phyloP scores from a whole-genome alignment of 1,140 invertebrate genomes.

The Polypedilum pembai region DNA sequence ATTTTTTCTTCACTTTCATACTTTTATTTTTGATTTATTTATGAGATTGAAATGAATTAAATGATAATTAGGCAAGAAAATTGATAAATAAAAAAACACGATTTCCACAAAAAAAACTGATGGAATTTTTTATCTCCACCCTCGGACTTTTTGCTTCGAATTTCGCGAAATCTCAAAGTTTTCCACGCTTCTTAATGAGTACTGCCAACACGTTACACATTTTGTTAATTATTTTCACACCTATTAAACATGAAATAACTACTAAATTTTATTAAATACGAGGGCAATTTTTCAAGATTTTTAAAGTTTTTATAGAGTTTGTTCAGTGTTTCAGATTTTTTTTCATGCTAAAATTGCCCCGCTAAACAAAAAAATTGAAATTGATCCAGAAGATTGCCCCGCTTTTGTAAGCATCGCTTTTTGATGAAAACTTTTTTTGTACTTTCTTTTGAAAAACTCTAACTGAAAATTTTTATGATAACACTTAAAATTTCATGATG shows the following conservation, averaged over 20 bases:
- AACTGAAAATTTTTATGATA: too few species aligned
- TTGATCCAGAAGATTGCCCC: too few species aligned
- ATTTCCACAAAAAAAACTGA: constrained; percentile 15
- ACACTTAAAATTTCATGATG: too few species aligned
- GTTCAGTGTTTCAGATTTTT: constrained; percentile 12
- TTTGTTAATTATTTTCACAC: not conserved
- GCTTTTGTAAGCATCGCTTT: too few species aligned
- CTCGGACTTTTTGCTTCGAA: not conserved
- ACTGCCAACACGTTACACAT: not conserved
- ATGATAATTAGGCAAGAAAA: constrained; percentile 10
- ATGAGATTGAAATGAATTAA: not conserved
- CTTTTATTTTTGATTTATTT: not conserved
- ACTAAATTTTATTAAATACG: constrained; percentile 21
- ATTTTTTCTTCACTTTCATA: constrained; percentile 27
- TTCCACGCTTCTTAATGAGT: constrained; percentile 25
- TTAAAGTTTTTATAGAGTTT: not conserved
- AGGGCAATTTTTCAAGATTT: constrained; percentile 9
- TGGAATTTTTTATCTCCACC: constrained; percentile 27
- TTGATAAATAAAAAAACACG: constrained; percentile 26
- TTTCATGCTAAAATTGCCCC: not conserved
- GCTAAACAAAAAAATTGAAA: too few species aligned
- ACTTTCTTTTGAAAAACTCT: too few species aligned
- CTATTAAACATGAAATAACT: constrained; percentile 25
- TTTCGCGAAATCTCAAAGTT: constrained; percentile 23
- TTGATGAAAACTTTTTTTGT: too few species aligned